Conservation (phyloP, 2,888 invertebrate species). For the Beris chalybata region DNA sequence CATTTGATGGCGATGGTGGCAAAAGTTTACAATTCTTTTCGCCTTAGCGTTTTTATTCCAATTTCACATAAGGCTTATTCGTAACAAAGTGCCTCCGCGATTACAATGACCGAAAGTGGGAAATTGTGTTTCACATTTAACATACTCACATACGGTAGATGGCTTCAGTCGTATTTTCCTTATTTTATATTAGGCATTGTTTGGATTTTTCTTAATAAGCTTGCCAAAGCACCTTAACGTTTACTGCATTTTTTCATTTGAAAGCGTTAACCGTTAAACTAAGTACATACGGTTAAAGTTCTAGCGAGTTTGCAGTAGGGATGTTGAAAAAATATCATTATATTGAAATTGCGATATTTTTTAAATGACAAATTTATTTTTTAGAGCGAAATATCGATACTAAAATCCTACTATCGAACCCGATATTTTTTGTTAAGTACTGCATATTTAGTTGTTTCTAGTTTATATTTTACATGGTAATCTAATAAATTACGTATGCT, state of each 20-base stretch:
- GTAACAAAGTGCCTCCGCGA: constrained; percentile 16
- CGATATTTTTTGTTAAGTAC: too few species aligned
- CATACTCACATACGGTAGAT: constrained; percentile 9
- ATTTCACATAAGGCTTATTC: neutral
- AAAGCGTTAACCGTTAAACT: constrained; percentile 19
- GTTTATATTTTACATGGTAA: too few species aligned
- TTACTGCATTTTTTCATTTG: constrained; percentile 17
- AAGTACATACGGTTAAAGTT: too few species aligned
- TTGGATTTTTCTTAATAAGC: constrained; percentile 24
- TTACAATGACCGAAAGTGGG: constrained; percentile 28
- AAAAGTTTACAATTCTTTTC: constrained; percentile 23
- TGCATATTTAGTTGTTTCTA: too few species aligned
- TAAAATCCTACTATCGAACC: too few species aligned
- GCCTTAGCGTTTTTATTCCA: constrained; percentile 23
- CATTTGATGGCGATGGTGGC: constrained; percentile 16
- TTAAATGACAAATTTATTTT: too few species aligned
- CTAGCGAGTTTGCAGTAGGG: too few species aligned
- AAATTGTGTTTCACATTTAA: constrained; percentile 28
- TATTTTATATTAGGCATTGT: constrained; percentile 27
- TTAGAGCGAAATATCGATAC: too few species aligned
- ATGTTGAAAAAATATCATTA: too few species aligned
- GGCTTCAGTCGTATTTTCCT: neutral
- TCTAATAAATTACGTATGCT: too few species aligned
- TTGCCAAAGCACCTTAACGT: constrained; percentile 13
- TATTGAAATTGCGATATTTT: too few species aligned